Conservation (phyloP, 2,888 invertebrate genomes). For the Stomorhina lunata region DNA sequence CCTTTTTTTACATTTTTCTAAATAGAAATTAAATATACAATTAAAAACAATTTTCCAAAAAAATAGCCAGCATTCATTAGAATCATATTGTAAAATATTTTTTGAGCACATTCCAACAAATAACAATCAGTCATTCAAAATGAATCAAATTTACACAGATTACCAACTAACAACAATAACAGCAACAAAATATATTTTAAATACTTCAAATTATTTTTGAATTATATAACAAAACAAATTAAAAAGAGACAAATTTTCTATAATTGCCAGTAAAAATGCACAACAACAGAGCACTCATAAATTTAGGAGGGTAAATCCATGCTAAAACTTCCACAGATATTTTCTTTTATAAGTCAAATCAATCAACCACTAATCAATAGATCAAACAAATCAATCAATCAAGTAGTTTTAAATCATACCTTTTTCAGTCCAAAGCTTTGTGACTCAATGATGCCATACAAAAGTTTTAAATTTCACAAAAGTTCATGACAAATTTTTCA, state of each 20-base stretch:
- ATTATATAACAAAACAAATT: conserved; percentile 16
- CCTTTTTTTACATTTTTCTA: neutral
- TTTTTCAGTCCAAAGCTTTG: too few species aligned
- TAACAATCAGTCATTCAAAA: conserved; percentile 39
- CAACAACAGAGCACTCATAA: neutral
- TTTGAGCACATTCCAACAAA: conserved; percentile 9
- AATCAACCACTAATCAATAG: too few species aligned
- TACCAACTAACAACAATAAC: neutral
- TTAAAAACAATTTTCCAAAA: neutral
- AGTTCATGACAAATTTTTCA: too few species aligned
- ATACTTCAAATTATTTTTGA: conserved; percentile 27
- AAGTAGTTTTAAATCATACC: too few species aligned
- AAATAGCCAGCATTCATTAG: conserved; percentile 21
- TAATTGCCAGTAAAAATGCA: conserved; percentile 21
- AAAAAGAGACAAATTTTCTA: neutral
- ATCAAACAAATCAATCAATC: too few species aligned
- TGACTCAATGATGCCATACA: too few species aligned
- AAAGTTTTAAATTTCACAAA: too few species aligned
- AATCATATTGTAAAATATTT: conserved; percentile 23
- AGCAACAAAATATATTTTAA: neutral
- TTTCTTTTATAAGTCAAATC: too few species aligned
- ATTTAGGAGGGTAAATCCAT: too few species aligned
- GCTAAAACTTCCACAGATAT: too few species aligned
- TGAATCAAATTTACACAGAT: conserved; percentile 32
- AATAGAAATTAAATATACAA: neutral